Evolutionary conservation across 1,140 invertebrate species (phyloP).

Genomic region (Lithobius niger): DNA sequence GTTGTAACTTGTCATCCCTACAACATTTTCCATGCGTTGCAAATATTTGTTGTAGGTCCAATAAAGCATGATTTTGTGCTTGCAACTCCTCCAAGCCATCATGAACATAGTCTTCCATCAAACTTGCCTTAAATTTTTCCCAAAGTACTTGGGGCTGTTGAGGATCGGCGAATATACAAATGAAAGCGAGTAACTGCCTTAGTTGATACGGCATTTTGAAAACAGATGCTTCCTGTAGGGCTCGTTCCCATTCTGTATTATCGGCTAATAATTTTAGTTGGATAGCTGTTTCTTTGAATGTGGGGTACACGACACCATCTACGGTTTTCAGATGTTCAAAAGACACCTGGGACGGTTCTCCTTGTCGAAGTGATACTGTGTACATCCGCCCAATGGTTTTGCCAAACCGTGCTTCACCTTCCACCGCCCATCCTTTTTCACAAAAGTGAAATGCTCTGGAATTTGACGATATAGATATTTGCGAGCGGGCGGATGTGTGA

Average conservation of each 20-base stretch:
- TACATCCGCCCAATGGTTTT: constrained; percentile 29
- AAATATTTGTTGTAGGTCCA: constrained; percentile 3
- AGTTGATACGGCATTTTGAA: background rate
- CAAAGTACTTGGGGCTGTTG: background rate
- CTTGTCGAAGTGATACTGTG: constrained; percentile 28
- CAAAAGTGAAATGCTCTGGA: constrained; percentile 2
- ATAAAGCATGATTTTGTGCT: constrained; percentile 1
- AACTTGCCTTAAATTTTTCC: background rate
- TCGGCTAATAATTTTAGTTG: background rate
- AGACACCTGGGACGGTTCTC: constrained; percentile 36
- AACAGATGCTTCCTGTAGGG: background rate
- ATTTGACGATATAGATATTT: too few species aligned
- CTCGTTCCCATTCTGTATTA: background rate
- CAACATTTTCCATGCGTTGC: too few species aligned
- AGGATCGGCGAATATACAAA: too few species aligned
- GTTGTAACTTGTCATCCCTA: background rate
- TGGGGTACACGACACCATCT: too few species aligned
- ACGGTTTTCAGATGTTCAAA: too few species aligned
- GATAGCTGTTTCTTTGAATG: background rate
- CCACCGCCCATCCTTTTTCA: background rate
- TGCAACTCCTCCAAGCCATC: background rate
- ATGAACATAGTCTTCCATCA: background rate
- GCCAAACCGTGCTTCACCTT: constrained; percentile 11
- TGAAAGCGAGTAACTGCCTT: too few species aligned
- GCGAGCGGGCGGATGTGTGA: too few species aligned